Evolutionary conservation across 2,888 invertebrate genomes (phyloP), one percentile per base, ranked within the genome.

Genomic region (Acronicta alni): DNA sequence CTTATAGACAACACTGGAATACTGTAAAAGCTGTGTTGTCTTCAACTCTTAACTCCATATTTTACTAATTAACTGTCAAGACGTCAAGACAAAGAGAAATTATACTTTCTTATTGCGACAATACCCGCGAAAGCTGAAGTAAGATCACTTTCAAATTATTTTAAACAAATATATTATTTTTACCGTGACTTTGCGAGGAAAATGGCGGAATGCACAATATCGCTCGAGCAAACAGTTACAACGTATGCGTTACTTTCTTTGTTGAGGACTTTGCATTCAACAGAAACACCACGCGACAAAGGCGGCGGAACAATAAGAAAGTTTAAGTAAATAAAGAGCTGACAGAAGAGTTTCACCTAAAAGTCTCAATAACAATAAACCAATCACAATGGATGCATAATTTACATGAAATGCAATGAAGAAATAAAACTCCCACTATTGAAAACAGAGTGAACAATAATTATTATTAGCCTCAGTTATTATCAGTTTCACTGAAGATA

Each of bases 41-140:
- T 37, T 38, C 45, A 39, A 46, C 15, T 41, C 15, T 15, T 12
- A 16, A 43, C 54, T 55, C 58, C 53, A 43, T 45, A 54, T 48
- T 41, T 60, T 49, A 17, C 35, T 62, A 49, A 73, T 52, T 47
- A 48, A 42, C 35, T 65, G 66, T 65, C 55, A 75, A 60, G 32
- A 43, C 35, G 46, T 30, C 45, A 61, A 56, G 42, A 45, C 35
- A 17, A 42, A 53, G 67, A 62, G 70, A 75, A 80, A 79, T n/a
- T n/a, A 75, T 65, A 74, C 73, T 79, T 80, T 82, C 81, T 69
- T 73, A 69, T 20, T 48, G 72, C 73, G 72, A 64, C 69, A 75
- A 81, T 74, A 72, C 66, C 49, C 44, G 80, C 58, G 84, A 83
- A 83, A 84, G 82, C 49, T 48, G 26, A 26, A 45, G 48, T 53